A percentile compares a stretch with the other conserved stretches of the same genome.
These are phyloP conservation scores for Phenganax marumi DNA, from an alignment of 92 coral and sea anemone species.

Conservation along the genomic window DNA sequence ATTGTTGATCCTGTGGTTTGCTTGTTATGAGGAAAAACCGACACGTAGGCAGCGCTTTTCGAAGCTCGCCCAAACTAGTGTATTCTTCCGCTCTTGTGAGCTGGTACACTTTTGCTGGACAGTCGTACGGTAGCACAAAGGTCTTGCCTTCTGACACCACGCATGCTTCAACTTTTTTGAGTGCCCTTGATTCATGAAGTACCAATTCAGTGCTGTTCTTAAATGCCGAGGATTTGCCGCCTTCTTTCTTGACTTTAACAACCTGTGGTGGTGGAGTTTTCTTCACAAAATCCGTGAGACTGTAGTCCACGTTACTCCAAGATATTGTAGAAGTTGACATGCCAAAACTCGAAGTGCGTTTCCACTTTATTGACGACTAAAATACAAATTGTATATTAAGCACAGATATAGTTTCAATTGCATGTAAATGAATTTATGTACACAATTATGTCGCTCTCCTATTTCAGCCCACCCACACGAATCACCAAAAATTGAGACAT, in stretches of 20 bases:
- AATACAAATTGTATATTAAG: background rate
- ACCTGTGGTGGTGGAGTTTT: conserved; percentile 24
- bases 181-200: conserved; percentile 28
- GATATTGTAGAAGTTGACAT: conserved; percentile 6
- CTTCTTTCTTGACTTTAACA: conserved; percentile 32
- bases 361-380: conserved; percentile 28
- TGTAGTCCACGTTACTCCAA: conserved; percentile 41
- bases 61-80: conserved; percentile 18
- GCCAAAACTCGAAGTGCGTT: background rate
- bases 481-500: background rate
- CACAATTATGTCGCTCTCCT: background rate
- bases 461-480: conserved; percentile 33
- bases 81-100: conserved; percentile 29
- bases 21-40: conserved; percentile 26
- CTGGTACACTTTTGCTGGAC: conserved; percentile 35
- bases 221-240: conserved; percentile 1
- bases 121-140: conserved; percentile 34
- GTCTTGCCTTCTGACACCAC: conserved; percentile 22
- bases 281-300: conserved; percentile 17
- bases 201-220: conserved; percentile 8
- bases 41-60: conserved; percentile 31
- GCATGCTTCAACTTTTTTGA: conserved; percentile 32
- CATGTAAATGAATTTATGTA: conserved; percentile 20
- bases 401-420: background rate
- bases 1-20: conserved; percentile 7